Base-by-base conservation (phyloP, 92 coral and sea anemone species). In the Blastomussa wellsi region DNA sequence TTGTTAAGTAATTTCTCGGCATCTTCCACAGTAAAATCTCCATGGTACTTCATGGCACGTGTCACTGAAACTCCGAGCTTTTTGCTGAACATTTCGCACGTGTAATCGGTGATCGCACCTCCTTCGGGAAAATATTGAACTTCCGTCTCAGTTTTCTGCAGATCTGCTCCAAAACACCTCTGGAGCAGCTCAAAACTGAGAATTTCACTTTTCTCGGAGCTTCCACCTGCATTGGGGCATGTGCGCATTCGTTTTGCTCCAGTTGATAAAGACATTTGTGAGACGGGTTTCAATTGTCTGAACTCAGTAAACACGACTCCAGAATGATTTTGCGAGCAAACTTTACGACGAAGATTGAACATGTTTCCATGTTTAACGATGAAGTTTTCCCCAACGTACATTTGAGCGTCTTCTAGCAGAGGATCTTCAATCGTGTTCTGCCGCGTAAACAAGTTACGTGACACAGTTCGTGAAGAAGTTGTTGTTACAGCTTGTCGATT, bases 141-240 rank as follows among this genome's bases (percentile, higher is more conserved):
- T 85, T 94, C 95, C 89, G 81, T 81, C 71, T 94, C 98, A 0
- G 98, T 94, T 76, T 94, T 94, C 53, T 90, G 92, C 11, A 94
- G 93, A 62, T 64, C 82, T 13, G 98, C 95, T 68, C 93, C 93
- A 73, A 88, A 94, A 77, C 98, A 94, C 19, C 89, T 91, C 83
- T 90, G 87, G 31, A 94, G 79, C 86, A 94, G 80, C 79, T 94
- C 98, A 47, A 81, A 90, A 82, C 95, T 92, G 10, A 94, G 92
- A 65, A 92, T 77, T 86, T 94, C 98, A 42, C 95, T 92, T 64
- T 81, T 92, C 48, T 87, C 90, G 0, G 98, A 94, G 87, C 98
- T 94, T 1, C 98, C 98, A 11, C 98, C 98, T 44, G 98, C 98
- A 59, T 94, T 94, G 1, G 93, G 93, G n/a, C 85, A 78, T 29